Conservation (phyloP, 1,140 invertebrate genomes). For the Aphelinus atriplicis region DNA sequence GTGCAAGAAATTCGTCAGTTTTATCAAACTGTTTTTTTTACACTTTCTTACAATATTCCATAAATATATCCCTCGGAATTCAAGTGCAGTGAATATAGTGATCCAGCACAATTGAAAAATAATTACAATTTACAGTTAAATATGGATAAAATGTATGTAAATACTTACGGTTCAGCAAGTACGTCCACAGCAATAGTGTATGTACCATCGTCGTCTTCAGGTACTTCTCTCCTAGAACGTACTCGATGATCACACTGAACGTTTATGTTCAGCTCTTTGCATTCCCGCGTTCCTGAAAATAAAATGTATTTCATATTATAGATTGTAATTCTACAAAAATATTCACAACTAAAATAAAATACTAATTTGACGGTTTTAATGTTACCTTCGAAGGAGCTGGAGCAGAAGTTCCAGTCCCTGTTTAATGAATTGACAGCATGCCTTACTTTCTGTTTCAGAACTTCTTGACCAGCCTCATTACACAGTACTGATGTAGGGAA, state of each 20-base stretch:
- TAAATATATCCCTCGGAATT: background rate
- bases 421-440: slow-evolving; percentile 89
- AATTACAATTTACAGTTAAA: slow-evolving; percentile 39
- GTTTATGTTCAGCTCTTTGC: slow-evolving; percentile 88
- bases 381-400: slow-evolving; percentile 83
- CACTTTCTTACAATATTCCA: slow-evolving; percentile 15
- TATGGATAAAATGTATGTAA: slow-evolving; percentile 20
- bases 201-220: slow-evolving; percentile 75
- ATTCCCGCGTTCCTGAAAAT: slow-evolving; percentile 72
- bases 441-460: slow-evolving; percentile 86
- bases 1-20: slow-evolving; percentile 39
- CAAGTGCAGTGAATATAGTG: slow-evolving; percentile 10
- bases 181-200: slow-evolving; percentile 82
- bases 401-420: slow-evolving; percentile 93
- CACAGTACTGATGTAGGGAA: slow-evolving; percentile 94
- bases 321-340: background rate
- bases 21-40: slow-evolving; percentile 44
- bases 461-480: slow-evolving; percentile 92
- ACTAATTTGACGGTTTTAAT: background rate
- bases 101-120: no score
- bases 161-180: slow-evolving; percentile 83
- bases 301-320: slow-evolving; percentile 13
- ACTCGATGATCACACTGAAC: slow-evolving; percentile 87
- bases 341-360: background rate
- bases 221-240: slow-evolving; percentile 59